phyloP scores from a whole-genome alignment of 2,797 vertebrate species.

The Eurystomus glaucurus region DNA sequence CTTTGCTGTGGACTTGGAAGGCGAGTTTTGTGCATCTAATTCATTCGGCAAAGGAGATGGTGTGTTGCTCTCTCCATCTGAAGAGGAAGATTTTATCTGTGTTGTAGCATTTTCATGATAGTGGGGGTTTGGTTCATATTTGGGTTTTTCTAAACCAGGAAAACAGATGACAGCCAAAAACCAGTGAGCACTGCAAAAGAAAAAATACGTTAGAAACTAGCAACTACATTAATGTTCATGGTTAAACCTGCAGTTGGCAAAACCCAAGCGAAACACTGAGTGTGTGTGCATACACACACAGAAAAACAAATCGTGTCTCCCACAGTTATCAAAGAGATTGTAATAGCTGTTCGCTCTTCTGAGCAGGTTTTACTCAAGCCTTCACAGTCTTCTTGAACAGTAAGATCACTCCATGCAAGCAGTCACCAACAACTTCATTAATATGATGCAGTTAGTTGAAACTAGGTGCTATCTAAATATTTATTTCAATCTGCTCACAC shows the following conservation, averaged over 20 bases:
- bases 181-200: conserved; percentile 93
- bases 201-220: neutral
- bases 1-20: conserved; percentile 81
- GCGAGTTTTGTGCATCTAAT: conserved; percentile 79
- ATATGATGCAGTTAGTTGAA: neutral
- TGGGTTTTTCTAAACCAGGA: conserved; percentile 90
- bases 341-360: neutral
- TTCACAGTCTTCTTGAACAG: neutral
- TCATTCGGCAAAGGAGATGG: conserved; percentile 86
- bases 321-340: neutral
- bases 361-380: conserved; percentile 17
- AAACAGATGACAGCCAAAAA: conserved; percentile 98
- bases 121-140: conserved; percentile 89
- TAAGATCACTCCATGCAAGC: neutral
- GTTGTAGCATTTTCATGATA: conserved; percentile 82
- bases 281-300: accelerated
- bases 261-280: neutral
- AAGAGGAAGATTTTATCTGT: conserved; percentile 69
- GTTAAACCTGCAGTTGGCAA: conserved; percentile 12
- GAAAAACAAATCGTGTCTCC: accelerated
- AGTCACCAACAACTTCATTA: neutral
- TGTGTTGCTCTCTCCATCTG: conserved; percentile 79
- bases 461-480: neutral
- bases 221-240: neutral
- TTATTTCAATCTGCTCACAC: neutral